Base-by-base conservation (phyloP, 2,797 vertebrate genomes). In the Acomys russatus region DNA sequence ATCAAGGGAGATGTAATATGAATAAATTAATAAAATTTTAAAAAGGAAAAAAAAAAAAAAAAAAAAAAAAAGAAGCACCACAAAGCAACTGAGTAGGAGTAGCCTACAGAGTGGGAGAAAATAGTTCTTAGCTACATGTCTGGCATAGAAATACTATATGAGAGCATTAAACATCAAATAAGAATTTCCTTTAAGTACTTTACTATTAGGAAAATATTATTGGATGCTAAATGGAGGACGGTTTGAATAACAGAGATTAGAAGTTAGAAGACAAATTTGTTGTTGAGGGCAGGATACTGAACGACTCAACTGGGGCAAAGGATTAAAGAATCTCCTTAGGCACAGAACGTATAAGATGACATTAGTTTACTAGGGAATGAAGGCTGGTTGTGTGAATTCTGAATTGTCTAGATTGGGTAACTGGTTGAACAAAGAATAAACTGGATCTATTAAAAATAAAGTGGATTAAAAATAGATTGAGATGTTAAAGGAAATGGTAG, bases 391-490 rank as follows among this genome's bases (percentile, higher is more conserved):
- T 12, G 20, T n/a, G 64, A 96, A 49, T 12, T 87, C n/a, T 83
- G 12, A 83, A 74, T 2, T 88, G 5, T 74, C 10, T 66, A 33
- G 3, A 5, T 76, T 70, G 8, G 2, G 1, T 59, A 59, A 49
- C 6, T 83, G 23, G 12, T 68, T 79, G 74, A 86, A n/a, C 71
- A 92, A 96, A 92, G 38, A 92, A 90, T 38, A 51, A 23, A 6
- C 12, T 66, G 11, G 92, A 82, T 73, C 8, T 12, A 63, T 76
- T 7, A 54, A 51, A 71, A 91, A 94, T 23, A 22, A 88, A 84
- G 20, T 23, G 4, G 1, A 2, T 66, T 66, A 88, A 86, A 12
- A 12, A 28, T 96, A 20, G 85, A 80, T 61, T 84, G 79, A 82
- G 22, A 25, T 10, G 23, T 49, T 87, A 30, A 61, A 68, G 49